Evolutionary conservation across 2,888 invertebrate species (phyloP).

Genomic region (Aproaerema taeniolella): DNA sequence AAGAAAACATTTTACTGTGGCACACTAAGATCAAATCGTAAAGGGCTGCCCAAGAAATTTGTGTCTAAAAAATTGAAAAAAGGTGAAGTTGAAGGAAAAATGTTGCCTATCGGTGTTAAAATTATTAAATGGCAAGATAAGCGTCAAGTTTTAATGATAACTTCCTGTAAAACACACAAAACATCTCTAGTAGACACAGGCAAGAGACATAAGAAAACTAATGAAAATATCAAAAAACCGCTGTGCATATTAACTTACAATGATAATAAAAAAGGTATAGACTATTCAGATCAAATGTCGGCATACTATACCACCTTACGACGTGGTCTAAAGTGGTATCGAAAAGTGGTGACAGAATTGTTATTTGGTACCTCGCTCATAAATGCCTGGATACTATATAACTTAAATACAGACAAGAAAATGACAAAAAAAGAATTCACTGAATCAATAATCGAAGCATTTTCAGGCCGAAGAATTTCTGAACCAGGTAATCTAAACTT

Average conservation of each 20-base stretch:
- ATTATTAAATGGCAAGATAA: conserved; percentile 23
- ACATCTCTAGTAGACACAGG: conserved; percentile 6
- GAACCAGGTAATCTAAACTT: too few relatives aligned
- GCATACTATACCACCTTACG: conserved; percentile 20
- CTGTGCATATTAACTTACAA: conserved; percentile 11
- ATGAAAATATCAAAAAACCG: conserved; percentile 7
- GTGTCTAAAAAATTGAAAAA: conserved; percentile 8
- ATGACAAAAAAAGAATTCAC: conserved; percentile 12
- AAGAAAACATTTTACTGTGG: conserved; percentile 9
- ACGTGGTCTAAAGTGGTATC: conserved; percentile 20
- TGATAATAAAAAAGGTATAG: conserved; percentile 16
- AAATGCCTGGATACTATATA: conserved; percentile 16
- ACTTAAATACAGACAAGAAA: conserved; percentile 7
- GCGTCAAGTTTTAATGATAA: conserved; percentile 2
- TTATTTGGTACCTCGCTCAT: conserved; percentile 17
- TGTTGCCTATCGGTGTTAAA: conserved; percentile 16
- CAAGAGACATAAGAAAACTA: neutral
- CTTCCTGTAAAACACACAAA: too few relatives aligned
- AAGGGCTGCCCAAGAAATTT: conserved; percentile 17
- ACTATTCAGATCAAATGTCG: conserved; percentile 22
- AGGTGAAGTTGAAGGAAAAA: conserved; percentile 17
- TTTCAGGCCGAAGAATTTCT: too few relatives aligned
- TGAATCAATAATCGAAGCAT: conserved; percentile 6
- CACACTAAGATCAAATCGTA: conserved; percentile 12
- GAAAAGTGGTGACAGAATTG: conserved; percentile 12